These are phyloP conservation scores for Tamandua tetradactyla DNA, from an alignment of 2,797 vertebrate species.

Conservation along the genomic window DNA sequence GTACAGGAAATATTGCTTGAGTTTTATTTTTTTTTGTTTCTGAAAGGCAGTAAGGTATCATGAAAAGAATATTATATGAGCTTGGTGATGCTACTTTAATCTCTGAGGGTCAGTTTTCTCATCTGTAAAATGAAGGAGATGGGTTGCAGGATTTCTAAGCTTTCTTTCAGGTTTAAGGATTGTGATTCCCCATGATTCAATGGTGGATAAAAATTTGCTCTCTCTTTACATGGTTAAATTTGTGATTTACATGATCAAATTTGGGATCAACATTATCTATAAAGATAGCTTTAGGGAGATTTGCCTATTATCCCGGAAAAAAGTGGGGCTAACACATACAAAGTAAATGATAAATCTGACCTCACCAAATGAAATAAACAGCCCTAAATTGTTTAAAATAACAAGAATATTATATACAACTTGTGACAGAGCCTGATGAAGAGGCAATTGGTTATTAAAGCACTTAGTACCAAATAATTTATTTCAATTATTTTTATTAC, in stretches of 20 bases:
- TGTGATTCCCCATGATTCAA: neutral
- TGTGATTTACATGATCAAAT: neutral
- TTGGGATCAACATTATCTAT: constrained; percentile 27
- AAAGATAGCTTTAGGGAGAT: constrained; percentile 10
- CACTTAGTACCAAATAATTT: neutral
- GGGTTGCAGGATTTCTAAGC: neutral
- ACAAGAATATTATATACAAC: neutral
- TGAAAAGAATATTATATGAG: neutral
- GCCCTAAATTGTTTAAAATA: constrained; percentile 16
- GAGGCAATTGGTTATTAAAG: constrained; percentile 7
- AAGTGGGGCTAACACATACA: neutral
- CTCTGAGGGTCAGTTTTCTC: neutral
- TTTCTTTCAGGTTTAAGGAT: neutral
- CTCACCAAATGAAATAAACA: constrained; percentile 16
- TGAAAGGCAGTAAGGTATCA: constrained; percentile 14
- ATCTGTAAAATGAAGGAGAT: constrained; percentile 9
- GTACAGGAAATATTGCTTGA: neutral
- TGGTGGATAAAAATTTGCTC: neutral
- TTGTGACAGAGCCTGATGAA: neutral
- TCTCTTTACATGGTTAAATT: neutral
- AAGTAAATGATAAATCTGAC: neutral
- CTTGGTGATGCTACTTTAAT: neutral
- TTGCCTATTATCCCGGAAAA: constrained; percentile 30
- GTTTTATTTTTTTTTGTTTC: neutral
- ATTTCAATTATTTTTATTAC: constrained; percentile 55